Evolutionary conservation across 1,140 invertebrate genomes (phyloP).

Genomic region (Heliothis subflexa): DNA sequence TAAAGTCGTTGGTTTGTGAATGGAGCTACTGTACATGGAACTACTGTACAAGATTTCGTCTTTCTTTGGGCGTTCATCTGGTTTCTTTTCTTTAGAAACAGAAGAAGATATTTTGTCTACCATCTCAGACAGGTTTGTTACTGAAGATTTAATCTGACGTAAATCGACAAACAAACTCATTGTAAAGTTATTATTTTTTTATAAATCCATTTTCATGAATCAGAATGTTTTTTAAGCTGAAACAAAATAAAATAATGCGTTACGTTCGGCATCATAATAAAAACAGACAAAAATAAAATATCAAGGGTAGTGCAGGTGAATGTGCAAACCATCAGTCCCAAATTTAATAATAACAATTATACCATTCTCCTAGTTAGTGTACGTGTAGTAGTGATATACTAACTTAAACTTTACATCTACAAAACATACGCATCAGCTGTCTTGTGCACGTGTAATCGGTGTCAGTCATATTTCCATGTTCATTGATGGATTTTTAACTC

Average conservation of each 20-base stretch:
- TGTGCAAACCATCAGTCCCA: slow-evolving; percentile 1
- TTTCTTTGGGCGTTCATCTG: slow-evolving; percentile 62
- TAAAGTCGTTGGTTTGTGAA: slow-evolving; percentile 76
- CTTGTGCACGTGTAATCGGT: not conserved
- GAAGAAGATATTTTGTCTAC: slow-evolving; percentile 80
- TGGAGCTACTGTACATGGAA: slow-evolving; percentile 70
- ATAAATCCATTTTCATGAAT: slow-evolving; percentile 23
- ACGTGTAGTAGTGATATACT: too few species aligned
- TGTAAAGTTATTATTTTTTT: slow-evolving; percentile 39
- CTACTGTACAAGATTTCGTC: slow-evolving; percentile 63
- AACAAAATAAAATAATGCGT: slow-evolving; percentile 25
- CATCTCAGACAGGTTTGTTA: slow-evolving; percentile 81
- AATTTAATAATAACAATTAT: too few species aligned
- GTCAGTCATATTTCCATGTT: not conserved
- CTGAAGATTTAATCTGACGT: slow-evolving; percentile 80
- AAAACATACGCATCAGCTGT: not conserved
- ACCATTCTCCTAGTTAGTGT: too few species aligned
- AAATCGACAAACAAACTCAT: slow-evolving; percentile 84
- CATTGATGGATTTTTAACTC: slow-evolving; percentile 29
- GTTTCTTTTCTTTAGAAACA: slow-evolving; percentile 66
- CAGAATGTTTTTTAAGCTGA: not conserved
- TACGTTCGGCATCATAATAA: not conserved
- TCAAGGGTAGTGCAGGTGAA: not conserved
- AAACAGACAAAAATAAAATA: not conserved
- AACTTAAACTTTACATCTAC: not conserved